Base-by-base conservation (phyloP, 2,888 invertebrate genomes). In the Plagiodera versicolora region DNA sequence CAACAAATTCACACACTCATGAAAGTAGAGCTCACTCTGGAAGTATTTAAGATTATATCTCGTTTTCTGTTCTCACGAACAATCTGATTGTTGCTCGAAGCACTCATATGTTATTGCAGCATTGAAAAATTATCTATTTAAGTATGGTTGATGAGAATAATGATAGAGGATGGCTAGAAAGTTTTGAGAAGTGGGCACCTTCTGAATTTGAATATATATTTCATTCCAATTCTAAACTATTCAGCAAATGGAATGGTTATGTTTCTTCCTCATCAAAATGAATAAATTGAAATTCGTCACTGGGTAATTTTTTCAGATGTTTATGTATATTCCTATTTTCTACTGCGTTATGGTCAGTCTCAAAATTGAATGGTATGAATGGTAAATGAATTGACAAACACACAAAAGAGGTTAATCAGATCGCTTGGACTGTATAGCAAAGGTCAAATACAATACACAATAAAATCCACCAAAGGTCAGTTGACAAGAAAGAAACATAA, bases 51-150 rank as follows among this genome's bases (percentile, higher is more conserved):
- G 58, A 59, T 59, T 47, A 19, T 48, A 59, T 59, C 58, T 59
- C 24, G 11, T 28, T 53, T 59, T 54, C 58, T 48, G 58, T 59
- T 59, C 58, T 59, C 58, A 59, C 58, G 58, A 39, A 59, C 53
- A 49, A 45, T 48, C 54, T 54, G 53, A 59, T 59, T 59, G 58
- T 59, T 49, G 54, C 35, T 47, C 5, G 47, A 14, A 39, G 35
- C 19, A 32, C 24, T 35, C 56, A 44, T 45, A 9, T 18, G 35
- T 53, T 17, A 45, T 24, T 53, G 35, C 35, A n/a, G 39, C 14
- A n/a, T 39, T 39, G 14, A 39, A 39, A 39, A 39, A 39, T 32
- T 32, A 32, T 39, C n/a, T 39, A 39, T 39, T 11, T 39, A n/a
- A 39, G 39, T n/a, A 39, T 39, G 14, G 39, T 39, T 14, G 39